These are phyloP conservation scores for Odontocerum albicorne DNA, from an alignment of 2,888 invertebrate genomes.

Conservation along the genomic window DNA sequence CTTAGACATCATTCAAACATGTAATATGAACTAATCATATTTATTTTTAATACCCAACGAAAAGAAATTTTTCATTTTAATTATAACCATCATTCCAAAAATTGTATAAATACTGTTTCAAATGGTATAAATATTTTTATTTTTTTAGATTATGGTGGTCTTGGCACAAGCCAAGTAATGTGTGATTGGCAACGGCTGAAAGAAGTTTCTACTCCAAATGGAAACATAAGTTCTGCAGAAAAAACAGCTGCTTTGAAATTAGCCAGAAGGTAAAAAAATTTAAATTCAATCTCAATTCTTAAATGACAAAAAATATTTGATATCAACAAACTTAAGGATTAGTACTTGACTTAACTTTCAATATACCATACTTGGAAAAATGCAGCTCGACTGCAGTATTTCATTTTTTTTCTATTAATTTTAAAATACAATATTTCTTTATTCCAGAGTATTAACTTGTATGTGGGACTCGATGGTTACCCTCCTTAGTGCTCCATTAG, in stretches of 20 bases:
- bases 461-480: slow-evolving; percentile 93
- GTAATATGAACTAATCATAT: neutral
- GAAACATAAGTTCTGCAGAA: slow-evolving; percentile 68
- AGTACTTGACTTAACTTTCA: neutral
- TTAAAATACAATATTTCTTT: neutral
- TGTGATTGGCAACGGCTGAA: slow-evolving; percentile 86
- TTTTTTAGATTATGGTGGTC: slow-evolving; percentile 74
- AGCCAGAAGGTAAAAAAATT: slow-evolving; percentile 66
- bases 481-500: slow-evolving; percentile 79
- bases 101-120: neutral
- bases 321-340: neutral
- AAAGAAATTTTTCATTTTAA: neutral
- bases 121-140: too few species aligned
- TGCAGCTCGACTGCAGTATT: neutral
- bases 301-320: neutral
- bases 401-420: slow-evolving; percentile 10
- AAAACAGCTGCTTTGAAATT: slow-evolving; percentile 79
- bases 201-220: slow-evolving; percentile 68
- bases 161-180: slow-evolving; percentile 80
- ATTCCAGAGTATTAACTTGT: slow-evolving; percentile 74
- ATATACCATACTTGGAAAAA: neutral
- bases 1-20: too few species aligned
- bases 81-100: neutral
- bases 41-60: neutral
- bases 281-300: too few species aligned